Percentiles rank a stretch among this genome's conserved stretches.
These are phyloP conservation scores for Microtus ochrogaster DNA, from an alignment of 2,113 vertebrate species.

Conservation along the genomic window DNA sequence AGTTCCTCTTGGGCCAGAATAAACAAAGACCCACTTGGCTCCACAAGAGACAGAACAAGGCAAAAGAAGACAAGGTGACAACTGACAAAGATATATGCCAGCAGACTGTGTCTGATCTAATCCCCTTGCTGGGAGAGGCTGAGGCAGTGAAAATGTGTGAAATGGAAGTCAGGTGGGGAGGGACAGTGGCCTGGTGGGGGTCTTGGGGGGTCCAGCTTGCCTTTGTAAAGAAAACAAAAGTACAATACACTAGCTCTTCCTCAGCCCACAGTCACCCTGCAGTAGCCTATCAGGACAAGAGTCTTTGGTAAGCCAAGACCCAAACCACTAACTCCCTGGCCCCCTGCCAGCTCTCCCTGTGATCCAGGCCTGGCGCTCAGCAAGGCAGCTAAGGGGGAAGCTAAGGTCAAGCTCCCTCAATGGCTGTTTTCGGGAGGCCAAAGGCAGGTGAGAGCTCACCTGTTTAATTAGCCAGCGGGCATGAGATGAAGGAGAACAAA, in stretches of 20 bases:
- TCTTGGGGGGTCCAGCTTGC: not conserved
- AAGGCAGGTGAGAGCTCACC: not conserved
- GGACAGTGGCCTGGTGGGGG: not conserved
- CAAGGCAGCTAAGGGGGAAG: not conserved
- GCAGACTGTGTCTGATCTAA: not conserved
- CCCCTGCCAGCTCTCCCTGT: not conserved
- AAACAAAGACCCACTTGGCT: not conserved
- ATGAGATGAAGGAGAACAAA: not conserved
- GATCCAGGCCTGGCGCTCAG: not conserved
- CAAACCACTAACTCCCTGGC: not conserved
- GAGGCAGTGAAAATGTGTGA: too few relatives aligned
- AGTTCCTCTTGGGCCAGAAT: not conserved
- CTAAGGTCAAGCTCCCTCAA: not conserved
- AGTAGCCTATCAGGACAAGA: not conserved
- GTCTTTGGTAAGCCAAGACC: not conserved
- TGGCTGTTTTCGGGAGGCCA: not conserved
- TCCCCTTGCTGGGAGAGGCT: not conserved
- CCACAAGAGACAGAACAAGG: not conserved
- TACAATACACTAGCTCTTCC: not conserved
- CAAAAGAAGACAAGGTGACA: not conserved
- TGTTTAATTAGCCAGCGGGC: not conserved
- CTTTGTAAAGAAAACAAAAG: not conserved
- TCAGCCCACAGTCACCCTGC: not conserved
- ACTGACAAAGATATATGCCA: not conserved
- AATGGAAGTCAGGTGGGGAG: not conserved